A percentile compares a stretch with the other conserved stretches of the same genome.
phyloP scores from a whole-genome alignment of 2,113 vertebrate species.

The Carassius carassius region DNA sequence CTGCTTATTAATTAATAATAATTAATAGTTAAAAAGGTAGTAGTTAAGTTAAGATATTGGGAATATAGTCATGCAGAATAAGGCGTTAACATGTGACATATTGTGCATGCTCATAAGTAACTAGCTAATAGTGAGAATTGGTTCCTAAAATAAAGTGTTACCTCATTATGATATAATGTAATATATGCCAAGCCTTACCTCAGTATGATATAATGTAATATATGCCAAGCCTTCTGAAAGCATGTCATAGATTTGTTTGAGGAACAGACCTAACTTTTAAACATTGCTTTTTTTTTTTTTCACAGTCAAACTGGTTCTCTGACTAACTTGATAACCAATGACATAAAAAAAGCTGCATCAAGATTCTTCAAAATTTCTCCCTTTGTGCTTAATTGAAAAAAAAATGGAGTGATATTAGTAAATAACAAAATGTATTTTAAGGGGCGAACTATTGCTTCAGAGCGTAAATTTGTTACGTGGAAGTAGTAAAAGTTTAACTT shows the following conservation, averaged over 20 bases:
- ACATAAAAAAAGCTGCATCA: not conserved
- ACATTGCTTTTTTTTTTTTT: too few relatives aligned
- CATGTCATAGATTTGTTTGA: not conserved
- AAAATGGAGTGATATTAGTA: not conserved
- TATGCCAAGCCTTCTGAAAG: constrained; percentile 2
- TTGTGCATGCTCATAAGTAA: too few relatives aligned
- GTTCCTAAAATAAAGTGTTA: too few relatives aligned
- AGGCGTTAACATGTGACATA: too few relatives aligned
- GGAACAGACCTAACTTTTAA: not conserved
- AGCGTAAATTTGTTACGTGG: not conserved
- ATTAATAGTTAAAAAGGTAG: too few relatives aligned
- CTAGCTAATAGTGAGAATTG: too few relatives aligned
- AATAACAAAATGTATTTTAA: not conserved
- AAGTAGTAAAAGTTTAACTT: not conserved
- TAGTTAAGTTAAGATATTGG: too few relatives aligned
- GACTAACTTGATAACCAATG: not conserved
- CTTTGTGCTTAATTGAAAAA: not conserved
- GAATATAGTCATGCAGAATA: too few relatives aligned
- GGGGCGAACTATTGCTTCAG: not conserved
- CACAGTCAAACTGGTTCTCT: not conserved
- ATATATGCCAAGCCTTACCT: not conserved
- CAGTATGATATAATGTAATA: not conserved
- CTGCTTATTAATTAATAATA: too few relatives aligned
- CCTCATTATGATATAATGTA: not conserved
- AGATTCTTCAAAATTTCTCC: not conserved